Evolutionary conservation across 1,140 invertebrate species (phyloP), one percentile per base, ranked within the genome.

Genomic region (Drosophila seguyi): DNA sequence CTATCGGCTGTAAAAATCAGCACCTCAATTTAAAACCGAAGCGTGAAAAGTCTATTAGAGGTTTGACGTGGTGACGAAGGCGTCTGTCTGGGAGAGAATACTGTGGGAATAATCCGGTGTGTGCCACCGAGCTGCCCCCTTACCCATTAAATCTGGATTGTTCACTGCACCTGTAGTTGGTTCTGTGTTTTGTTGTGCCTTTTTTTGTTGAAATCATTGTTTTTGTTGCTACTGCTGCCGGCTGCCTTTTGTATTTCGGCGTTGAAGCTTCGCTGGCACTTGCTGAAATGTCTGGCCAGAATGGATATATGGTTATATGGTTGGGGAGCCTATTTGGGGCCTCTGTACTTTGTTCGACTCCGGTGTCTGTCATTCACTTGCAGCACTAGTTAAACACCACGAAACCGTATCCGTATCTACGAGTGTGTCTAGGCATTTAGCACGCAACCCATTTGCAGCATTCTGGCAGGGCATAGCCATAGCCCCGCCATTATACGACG

Each of bases 41-140:
- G 84, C 81, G 84, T 90, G 84, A 87, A 87, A 87, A 87, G 84
- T 87, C 76, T 84, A 90, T 90, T 88, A 79, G 72, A 62, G 83
- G 68, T n/a, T 78, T 72, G 79, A 78, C 68, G 79, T 53, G 36
- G 22, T 36, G 68, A 71, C 65, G 69, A 50, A 50, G 71, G 39
- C 68, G 75, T 81, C 69, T 73, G 53, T 81, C 69, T 75, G 31
- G 75, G 73, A 11, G 29, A 67, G 68, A 36, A 20, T 36, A 81
- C 79, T 87, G 84, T 87, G 84, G 84, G 84, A 87, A 87, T 80
- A 87, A 87, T 87, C 61, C 82, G 83, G 73, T 87, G 71, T 87
- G 80, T 88, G 60, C 65, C 25, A 20, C 11, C 10, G 31, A 82
- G 71, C 65, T 71, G 59, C 22, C 42, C 20, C 4, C 36, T 20